Percentiles rank a stretch among this genome's conserved stretches.
phyloP scores from a whole-genome alignment of 2,113 vertebrate species.

The Apodemus sylvaticus region DNA sequence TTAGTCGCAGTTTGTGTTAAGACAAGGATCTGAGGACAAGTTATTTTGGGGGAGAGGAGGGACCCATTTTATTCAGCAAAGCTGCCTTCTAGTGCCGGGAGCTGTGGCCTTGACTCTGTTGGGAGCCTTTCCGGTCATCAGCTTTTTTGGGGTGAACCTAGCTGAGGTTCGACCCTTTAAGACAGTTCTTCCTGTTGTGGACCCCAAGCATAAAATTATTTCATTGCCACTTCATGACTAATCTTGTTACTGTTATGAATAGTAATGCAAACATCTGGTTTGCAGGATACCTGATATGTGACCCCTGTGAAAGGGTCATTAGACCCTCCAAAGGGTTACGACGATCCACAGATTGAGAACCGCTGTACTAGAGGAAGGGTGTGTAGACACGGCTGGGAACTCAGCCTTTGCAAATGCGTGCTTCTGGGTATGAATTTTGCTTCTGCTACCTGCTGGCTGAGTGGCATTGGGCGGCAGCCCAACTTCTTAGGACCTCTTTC shows the following conservation, averaged over 20 bases:
- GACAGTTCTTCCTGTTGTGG: neutral
- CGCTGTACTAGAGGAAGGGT: neutral
- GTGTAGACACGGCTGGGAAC: neutral
- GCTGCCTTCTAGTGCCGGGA: neutral
- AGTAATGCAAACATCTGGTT: neutral
- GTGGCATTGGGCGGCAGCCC: accelerated
- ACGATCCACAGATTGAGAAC: neutral
- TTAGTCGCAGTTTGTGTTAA: neutral
- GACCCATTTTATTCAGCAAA: neutral
- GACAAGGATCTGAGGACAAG: neutral
- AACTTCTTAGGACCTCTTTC: neutral
- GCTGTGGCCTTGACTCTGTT: neutral
- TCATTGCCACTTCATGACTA: neutral
- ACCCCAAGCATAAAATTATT: neutral
- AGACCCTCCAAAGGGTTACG: neutral
- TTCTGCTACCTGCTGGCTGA: neutral
- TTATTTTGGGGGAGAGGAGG: neutral
- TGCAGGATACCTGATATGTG: neutral
- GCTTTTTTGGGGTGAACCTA: neutral
- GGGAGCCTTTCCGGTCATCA: neutral
- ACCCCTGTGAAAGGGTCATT: neutral
- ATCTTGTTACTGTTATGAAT: neutral
- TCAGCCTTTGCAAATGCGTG: neutral
- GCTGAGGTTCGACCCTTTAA: neutral
- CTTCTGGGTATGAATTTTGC: neutral